Percentiles rank a stretch among this genome's conserved stretches.
These are phyloP conservation scores for Callitettix versicolor DNA, from an alignment of 1,140 invertebrate species.

Conservation along the genomic window DNA sequence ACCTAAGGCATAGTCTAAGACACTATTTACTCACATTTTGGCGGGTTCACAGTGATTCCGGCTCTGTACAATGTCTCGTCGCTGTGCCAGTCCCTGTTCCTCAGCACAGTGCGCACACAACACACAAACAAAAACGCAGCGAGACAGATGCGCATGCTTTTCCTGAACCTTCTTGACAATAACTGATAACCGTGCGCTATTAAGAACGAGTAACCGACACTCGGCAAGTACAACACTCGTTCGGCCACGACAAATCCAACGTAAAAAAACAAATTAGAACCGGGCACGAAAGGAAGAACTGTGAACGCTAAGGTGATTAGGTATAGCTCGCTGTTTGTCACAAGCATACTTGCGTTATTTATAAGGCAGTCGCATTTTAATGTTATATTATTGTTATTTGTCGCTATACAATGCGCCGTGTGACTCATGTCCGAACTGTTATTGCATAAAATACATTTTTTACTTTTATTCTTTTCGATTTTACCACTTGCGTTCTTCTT, in stretches of 20 bases:
- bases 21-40: constrained; percentile 84
- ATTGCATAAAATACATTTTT: too few species aligned
- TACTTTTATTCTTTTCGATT: too few species aligned
- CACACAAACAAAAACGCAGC: constrained; percentile 52
- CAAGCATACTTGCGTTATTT: too few species aligned
- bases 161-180: constrained; percentile 30
- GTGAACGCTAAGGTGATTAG: constrained; percentile 51
- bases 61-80: constrained; percentile 89
- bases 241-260: constrained; percentile 96
- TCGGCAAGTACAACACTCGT: constrained; percentile 87
- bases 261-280: constrained; percentile 88
- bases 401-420: too few species aligned
- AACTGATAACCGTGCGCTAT: constrained; percentile 52
- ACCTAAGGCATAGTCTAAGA: too few species aligned
- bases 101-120: constrained; percentile 60
- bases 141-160: constrained; percentile 29
- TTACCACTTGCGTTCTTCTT: too few species aligned
- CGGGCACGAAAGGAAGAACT: constrained; percentile 84
- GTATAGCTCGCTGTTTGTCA: too few species aligned
- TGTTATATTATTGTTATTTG: too few species aligned
- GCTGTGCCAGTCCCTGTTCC: constrained; percentile 84
- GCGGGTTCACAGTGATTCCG: constrained; percentile 84
- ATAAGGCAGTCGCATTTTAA: too few species aligned
- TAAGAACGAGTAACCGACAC: constrained; percentile 87
- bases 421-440: too few species aligned